Percentiles rank a stretch among this genome's conserved stretches.
Evolutionary conservation across 2,888 invertebrate genomes (phyloP).

Genomic region (Lithophane leautieri): DNA sequence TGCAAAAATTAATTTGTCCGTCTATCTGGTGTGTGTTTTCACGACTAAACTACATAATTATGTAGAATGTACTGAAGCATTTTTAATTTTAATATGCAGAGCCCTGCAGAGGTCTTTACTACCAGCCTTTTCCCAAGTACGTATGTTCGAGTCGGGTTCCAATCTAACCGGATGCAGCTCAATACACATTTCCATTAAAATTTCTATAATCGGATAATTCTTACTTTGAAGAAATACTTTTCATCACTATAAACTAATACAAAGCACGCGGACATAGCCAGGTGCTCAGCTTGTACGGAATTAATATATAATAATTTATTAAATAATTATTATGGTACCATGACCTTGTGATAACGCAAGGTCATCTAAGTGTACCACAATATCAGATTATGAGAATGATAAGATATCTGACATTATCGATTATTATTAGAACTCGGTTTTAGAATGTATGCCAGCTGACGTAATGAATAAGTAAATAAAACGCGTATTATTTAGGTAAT

Average conservation of each 20-base stretch:
- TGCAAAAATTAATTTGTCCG: no score
- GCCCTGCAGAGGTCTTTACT: no score
- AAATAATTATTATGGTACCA: neutral
- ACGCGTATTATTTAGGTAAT: neutral
- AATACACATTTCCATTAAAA: neutral
- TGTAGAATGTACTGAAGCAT: neutral
- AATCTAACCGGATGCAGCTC: neutral
- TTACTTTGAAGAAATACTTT: neutral
- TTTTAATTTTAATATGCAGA: neutral
- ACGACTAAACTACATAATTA: neutral
- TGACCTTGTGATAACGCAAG: slow-evolving; percentile 24
- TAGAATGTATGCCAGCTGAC: neutral
- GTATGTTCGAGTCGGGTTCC: neutral
- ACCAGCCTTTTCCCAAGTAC: neutral
- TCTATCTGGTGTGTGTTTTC: neutral
- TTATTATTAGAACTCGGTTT: neutral
- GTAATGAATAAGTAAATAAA: neutral
- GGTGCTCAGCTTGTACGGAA: neutral
- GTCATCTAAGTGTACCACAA: slow-evolving; percentile 10
- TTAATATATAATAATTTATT: no score
- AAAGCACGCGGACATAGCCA: neutral
- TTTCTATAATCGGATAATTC: neutral
- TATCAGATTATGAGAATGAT: slow-evolving; percentile 14
- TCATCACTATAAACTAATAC: neutral
- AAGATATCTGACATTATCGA: slow-evolving; percentile 4